Percentiles rank a stretch among this genome's conserved stretches.
Evolutionary conservation across 1,140 invertebrate genomes (phyloP).

Genomic region (Sesamia nonagrioides): DNA sequence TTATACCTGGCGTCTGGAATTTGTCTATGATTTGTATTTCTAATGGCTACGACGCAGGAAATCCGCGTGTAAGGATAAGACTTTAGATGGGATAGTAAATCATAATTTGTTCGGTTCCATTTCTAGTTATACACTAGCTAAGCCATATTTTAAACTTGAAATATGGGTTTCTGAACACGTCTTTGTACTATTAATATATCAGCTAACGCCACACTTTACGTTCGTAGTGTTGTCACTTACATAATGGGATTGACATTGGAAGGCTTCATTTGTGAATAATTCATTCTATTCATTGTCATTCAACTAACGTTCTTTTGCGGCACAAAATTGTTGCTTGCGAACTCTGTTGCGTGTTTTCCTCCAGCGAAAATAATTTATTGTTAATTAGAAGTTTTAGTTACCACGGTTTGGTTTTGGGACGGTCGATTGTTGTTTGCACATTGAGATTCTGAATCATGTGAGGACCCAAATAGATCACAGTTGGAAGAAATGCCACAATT

Average conservation of each 20-base stretch:
- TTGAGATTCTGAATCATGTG: background rate
- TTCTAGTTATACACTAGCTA: slow-evolving; percentile 2
- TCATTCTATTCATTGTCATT: slow-evolving; percentile 41
- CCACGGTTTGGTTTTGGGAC: too few species aligned
- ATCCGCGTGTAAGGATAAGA: slow-evolving; percentile 32
- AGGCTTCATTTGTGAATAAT: slow-evolving; percentile 42
- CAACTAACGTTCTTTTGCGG: slow-evolving; percentile 12
- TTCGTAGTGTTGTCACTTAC: slow-evolving; percentile 32
- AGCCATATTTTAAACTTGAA: background rate
- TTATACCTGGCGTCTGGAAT: slow-evolving; percentile 19
- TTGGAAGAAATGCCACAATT: background rate
- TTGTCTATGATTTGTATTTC: slow-evolving; percentile 37
- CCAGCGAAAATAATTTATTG: slow-evolving; percentile 7
- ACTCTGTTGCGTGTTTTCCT: slow-evolving; percentile 1
- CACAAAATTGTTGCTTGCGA: slow-evolving; percentile 12
- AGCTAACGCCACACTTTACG: slow-evolving; percentile 36
- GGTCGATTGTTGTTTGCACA: background rate
- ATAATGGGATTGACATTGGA: slow-evolving; percentile 42
- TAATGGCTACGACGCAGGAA: slow-evolving; percentile 34
- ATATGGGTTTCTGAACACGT: background rate
- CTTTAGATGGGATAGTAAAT: slow-evolving; percentile 18
- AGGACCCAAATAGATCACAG: background rate
- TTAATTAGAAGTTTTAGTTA: background rate
- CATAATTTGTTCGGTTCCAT: slow-evolving; percentile 18
- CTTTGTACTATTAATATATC: slow-evolving; percentile 30